These are phyloP conservation scores for Thomomys bottae DNA, from an alignment of 2,113 vertebrate genomes.

Conservation along the genomic window DNA sequence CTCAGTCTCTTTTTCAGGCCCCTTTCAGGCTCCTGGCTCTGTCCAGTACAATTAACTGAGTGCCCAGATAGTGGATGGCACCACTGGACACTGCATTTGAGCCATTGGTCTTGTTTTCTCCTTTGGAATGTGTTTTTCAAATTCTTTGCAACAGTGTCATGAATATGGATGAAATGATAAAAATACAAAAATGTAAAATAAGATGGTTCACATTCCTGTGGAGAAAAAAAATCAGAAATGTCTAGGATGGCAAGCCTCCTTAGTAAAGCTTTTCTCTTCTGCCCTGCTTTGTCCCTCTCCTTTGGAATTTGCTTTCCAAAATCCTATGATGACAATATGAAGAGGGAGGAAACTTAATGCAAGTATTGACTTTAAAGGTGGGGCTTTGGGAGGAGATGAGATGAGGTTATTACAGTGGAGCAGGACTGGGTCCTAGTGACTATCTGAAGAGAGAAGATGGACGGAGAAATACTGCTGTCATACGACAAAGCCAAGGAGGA, in stretches of 20 bases:
- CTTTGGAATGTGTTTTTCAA: constrained; percentile 54
- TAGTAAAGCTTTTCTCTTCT: constrained; percentile 16
- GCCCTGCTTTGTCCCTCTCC: accelerated
- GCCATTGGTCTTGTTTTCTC: neutral
- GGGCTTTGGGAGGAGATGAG: neutral
- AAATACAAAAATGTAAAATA: constrained; percentile 61
- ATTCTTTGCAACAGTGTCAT: constrained; percentile 32
- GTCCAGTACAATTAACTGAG: neutral
- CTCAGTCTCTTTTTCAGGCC: neutral
- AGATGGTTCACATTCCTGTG: constrained; percentile 64
- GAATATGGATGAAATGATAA: constrained; percentile 65
- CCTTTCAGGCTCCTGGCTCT: neutral
- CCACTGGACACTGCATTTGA: neutral
- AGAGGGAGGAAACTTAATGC: neutral
- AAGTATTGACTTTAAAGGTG: neutral
- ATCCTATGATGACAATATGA: neutral
- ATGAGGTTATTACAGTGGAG: neutral
- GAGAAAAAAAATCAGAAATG: constrained; percentile 17
- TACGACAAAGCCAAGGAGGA: neutral
- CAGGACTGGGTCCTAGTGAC: neutral
- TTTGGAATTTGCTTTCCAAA: neutral
- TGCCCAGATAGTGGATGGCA: neutral
- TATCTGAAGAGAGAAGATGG: neutral
- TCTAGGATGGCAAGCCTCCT: constrained; percentile 57
- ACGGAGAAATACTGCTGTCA: neutral